Percentiles rank a stretch among this genome's conserved stretches.
Evolutionary conservation across 2,113 vertebrate genomes (phyloP).

Genomic region (Dolichallabes microphthalmus): DNA sequence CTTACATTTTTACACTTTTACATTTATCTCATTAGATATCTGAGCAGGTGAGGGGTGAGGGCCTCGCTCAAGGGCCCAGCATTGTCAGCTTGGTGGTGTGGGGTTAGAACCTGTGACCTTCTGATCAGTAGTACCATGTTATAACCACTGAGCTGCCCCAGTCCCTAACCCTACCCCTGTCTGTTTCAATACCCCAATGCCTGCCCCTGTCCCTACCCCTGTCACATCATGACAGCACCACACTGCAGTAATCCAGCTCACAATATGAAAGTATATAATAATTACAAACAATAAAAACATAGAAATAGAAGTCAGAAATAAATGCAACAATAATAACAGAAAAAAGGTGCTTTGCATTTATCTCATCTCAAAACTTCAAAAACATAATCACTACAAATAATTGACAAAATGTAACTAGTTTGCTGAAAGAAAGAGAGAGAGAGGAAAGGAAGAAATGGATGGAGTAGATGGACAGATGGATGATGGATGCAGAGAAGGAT

Average conservation of each 20-base stretch:
- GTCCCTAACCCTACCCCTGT: too few species aligned
- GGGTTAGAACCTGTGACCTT: too few species aligned
- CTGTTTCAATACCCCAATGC: too few species aligned
- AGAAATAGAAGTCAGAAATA: neutral
- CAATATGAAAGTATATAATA: neutral
- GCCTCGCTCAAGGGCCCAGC: too few species aligned
- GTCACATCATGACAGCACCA: neutral
- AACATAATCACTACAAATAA: neutral
- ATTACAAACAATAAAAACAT: neutral
- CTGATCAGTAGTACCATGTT: too few species aligned
- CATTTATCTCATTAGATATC: too few species aligned
- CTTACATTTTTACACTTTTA: too few species aligned
- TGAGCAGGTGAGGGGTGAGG: too few species aligned
- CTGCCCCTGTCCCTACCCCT: neutral
- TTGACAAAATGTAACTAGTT: neutral
- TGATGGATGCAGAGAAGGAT: neutral
- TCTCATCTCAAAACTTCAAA: neutral
- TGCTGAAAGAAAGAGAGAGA: neutral
- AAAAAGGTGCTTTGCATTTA: neutral
- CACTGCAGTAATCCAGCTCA: neutral
- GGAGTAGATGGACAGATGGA: neutral
- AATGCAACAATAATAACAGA: too few species aligned
- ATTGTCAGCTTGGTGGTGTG: too few species aligned
- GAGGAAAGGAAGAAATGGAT: neutral
- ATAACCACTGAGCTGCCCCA: too few species aligned